Conservation (phyloP, 2,888 invertebrate genomes). For the Odontothrips loti region DNA sequence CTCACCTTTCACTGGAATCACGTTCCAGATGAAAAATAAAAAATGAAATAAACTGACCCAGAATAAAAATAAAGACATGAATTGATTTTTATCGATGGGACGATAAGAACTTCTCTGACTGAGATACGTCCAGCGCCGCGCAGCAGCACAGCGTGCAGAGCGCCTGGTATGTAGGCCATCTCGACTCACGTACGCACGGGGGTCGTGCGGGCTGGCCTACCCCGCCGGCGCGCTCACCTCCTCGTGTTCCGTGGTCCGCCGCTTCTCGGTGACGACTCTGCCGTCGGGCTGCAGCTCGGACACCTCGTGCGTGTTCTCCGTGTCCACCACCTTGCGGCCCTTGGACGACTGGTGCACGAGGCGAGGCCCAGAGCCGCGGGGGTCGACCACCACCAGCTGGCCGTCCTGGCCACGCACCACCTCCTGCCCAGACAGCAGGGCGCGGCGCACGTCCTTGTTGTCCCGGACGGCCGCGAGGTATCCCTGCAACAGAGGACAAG, state of each 20-base stretch:
- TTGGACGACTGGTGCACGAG: slow-evolving; percentile 71
- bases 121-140: too few relatives aligned
- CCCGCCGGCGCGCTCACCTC: slow-evolving; percentile 47
- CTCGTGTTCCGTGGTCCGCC: slow-evolving; percentile 79
- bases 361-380: slow-evolving; percentile 57
- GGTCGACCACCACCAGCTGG: slow-evolving; percentile 68
- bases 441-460: slow-evolving; percentile 36
- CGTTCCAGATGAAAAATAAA: too few relatives aligned
- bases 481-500: slow-evolving; percentile 56
- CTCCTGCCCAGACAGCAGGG: slow-evolving; percentile 14
- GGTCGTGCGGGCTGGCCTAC: too few relatives aligned
- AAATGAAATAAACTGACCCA: too few relatives aligned
- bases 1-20: too few relatives aligned
- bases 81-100: too few relatives aligned
- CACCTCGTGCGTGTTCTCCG: slow-evolving; percentile 75
- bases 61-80: too few relatives aligned
- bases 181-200: too few relatives aligned
- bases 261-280: slow-evolving; percentile 78
- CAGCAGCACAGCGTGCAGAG: too few relatives aligned
- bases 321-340: slow-evolving; percentile 76
- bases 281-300: slow-evolving; percentile 77
- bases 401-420: slow-evolving; percentile 55
- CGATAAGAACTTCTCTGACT: too few relatives aligned
- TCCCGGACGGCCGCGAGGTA: slow-evolving; percentile 62
- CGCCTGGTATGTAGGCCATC: too few relatives aligned